These are phyloP conservation scores for Hippocampus guttulatus DNA, from an alignment of 2,113 vertebrate species.

Conservation along the genomic window DNA sequence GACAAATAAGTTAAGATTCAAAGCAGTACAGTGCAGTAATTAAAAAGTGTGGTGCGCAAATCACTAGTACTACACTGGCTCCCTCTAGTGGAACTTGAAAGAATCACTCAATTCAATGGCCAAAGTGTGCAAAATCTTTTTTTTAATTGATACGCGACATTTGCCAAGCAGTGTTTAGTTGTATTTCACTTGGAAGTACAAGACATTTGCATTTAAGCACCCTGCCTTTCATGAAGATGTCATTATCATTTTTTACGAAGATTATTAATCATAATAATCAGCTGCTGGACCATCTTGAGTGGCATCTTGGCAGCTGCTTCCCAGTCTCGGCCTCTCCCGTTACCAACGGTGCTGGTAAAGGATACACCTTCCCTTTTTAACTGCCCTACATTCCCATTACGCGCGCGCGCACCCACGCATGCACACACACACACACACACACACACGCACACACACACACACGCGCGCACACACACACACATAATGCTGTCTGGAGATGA, in stretches of 20 bases:
- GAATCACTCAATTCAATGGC: not conserved
- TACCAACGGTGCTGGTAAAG: conserved; percentile 34
- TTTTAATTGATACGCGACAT: not conserved
- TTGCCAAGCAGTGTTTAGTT: conserved; percentile 4
- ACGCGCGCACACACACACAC: conserved; percentile 17
- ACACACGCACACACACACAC: conserved; percentile 26
- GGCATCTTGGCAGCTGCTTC: conserved; percentile 47
- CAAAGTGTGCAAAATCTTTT: not conserved
- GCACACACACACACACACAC: conserved; percentile 20
- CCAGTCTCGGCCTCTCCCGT: conserved; percentile 23
- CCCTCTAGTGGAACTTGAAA: not conserved
- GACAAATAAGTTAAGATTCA: not conserved
- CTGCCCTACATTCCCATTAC: conserved; percentile 56
- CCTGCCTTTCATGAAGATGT: not conserved
- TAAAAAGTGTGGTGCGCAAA: not conserved
- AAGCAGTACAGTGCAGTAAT: not conserved
- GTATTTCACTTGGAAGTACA: too few species aligned
- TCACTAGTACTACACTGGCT: not conserved
- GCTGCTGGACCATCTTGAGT: conserved; percentile 3
- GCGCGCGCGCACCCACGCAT: conserved; percentile 20
- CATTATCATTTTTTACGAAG: not conserved
- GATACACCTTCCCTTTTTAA: conserved; percentile 65
- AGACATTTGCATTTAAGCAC: not conserved
- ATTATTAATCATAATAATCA: not conserved
- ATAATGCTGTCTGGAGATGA: conserved; percentile 42